These are phyloP conservation scores for Crax fasciolata DNA, from an alignment of 2,797 vertebrate genomes.

Conservation along the genomic window DNA sequence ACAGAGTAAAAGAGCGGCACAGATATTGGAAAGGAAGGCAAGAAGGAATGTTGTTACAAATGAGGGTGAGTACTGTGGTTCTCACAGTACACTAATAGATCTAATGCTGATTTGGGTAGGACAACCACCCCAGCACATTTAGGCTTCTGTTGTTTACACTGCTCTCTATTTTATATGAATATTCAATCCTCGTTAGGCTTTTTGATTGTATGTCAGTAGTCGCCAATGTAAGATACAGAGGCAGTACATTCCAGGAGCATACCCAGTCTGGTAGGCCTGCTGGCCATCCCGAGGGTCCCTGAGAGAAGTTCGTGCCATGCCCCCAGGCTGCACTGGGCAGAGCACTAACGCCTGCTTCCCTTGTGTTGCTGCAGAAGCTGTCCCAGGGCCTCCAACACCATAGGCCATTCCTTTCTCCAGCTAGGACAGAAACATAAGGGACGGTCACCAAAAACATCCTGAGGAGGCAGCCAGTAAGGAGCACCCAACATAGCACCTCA, in stretches of 20 bases:
- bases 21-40: neutral
- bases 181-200: conserved; percentile 17
- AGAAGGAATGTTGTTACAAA: neutral
- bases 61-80: neutral
- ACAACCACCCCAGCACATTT: neutral
- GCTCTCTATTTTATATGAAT: conserved; percentile 3
- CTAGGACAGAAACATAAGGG: neutral
- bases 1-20: neutral
- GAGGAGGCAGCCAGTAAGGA: neutral
- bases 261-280: neutral
- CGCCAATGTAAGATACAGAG: neutral
- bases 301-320: neutral
- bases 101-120: neutral
- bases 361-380: neutral
- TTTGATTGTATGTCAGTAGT: neutral
- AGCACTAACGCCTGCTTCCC: neutral
- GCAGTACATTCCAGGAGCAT: neutral
- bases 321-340: neutral
- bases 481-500: accelerated
- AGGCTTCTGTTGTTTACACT: neutral
- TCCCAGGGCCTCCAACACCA: neutral
- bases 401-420: neutral
- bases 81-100: neutral
- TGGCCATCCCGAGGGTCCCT: neutral
- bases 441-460: neutral